These are phyloP conservation scores for Aspidoscelis tigris DNA, from an alignment of 2,113 vertebrate species.

Conservation along the genomic window DNA sequence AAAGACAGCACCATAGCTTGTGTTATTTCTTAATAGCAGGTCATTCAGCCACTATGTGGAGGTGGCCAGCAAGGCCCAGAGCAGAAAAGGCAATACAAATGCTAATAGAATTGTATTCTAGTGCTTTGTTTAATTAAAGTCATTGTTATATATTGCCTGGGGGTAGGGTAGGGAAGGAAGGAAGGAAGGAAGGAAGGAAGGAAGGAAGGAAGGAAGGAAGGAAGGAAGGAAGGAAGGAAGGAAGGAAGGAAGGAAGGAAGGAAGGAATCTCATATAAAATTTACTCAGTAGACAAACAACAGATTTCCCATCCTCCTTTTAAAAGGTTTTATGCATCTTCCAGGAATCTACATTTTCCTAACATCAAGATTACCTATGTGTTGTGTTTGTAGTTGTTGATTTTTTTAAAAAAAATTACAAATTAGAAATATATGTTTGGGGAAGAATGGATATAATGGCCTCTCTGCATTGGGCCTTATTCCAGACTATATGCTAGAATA, in stretches of 20 bases:
- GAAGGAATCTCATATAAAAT: background rate
- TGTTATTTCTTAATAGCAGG: no score
- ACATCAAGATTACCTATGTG: background rate
- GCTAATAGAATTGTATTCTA: background rate
- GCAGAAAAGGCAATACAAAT: no score
- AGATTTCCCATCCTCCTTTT: background rate
- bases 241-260: background rate
- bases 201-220: background rate
- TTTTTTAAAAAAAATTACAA: slow-evolving; percentile 16
- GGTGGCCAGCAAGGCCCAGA: no score
- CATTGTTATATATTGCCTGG: background rate
- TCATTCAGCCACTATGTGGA: no score
- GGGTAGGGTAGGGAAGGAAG: background rate
- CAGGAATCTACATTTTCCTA: background rate
- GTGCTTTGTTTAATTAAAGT: background rate
- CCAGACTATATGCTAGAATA: no score
- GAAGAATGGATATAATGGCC: background rate
- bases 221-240: background rate
- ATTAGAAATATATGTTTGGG: slow-evolving; percentile 29
- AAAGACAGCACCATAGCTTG: no score
- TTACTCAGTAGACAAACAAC: background rate
- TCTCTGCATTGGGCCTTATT: no score
- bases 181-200: background rate
- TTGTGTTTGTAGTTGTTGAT: slow-evolving; percentile 6
- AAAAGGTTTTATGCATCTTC: background rate